These are phyloP conservation scores for Erinaceus europaeus DNA, from an alignment of 2,113 vertebrate genomes.

Conservation along the genomic window DNA sequence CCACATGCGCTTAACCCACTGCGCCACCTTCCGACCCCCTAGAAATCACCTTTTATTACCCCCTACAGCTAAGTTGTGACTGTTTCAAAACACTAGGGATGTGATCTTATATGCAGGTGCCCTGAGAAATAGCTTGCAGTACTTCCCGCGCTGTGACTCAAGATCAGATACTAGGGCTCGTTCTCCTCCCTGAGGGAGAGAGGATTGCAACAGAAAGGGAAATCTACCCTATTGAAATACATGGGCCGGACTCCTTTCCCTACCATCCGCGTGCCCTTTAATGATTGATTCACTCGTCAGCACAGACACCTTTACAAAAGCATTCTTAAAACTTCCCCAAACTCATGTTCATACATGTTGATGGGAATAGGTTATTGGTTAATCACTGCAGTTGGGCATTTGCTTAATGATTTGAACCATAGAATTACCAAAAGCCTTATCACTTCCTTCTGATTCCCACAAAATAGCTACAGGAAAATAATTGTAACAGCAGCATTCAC, in stretches of 20 bases:
- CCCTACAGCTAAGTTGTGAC: background rate
- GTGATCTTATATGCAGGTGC: background rate
- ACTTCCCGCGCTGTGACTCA: background rate
- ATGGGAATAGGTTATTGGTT: too few relatives aligned
- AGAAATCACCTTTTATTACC: background rate
- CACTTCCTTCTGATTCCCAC: too few relatives aligned
- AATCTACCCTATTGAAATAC: background rate
- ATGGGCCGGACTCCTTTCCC: background rate
- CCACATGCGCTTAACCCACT: too few relatives aligned
- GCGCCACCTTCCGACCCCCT: too few relatives aligned
- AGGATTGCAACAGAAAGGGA: background rate
- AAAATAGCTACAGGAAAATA: too few relatives aligned
- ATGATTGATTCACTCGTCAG: constrained; percentile 11
- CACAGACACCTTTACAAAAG: background rate
- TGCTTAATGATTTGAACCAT: too few relatives aligned
- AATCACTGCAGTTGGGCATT: too few relatives aligned
- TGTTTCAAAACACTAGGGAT: background rate
- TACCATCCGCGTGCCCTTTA: background rate
- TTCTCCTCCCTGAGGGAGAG: background rate
- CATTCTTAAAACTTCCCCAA: background rate
- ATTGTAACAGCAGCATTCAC: too few relatives aligned
- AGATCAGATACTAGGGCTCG: background rate
- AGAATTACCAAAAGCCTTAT: too few relatives aligned
- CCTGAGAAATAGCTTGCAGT: background rate
- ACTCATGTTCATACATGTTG: background rate